Percentiles rank a stretch among this genome's conserved stretches.
Conservation (phyloP, 1,140 invertebrate species). For the Diachasmimorpha longicaudata region DNA sequence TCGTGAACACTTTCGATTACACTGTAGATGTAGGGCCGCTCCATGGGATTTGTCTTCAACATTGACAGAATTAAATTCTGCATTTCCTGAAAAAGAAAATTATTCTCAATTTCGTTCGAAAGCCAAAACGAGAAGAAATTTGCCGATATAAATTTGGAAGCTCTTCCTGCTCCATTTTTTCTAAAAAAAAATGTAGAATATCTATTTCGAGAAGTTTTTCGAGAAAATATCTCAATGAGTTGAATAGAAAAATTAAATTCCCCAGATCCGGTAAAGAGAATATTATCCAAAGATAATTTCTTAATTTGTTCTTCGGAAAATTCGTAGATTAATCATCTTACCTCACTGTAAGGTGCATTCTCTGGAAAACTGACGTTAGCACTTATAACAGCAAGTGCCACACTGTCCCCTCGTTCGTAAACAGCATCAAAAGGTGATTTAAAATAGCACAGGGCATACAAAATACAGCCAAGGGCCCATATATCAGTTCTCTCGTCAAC, state of each 20-base stretch:
- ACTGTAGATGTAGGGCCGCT: slow-evolving; percentile 76
- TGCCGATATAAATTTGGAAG: no score
- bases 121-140: no score
- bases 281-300: no score
- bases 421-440: slow-evolving; percentile 86
- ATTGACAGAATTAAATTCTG: slow-evolving; percentile 75
- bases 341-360: slow-evolving; percentile 71
- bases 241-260: no score
- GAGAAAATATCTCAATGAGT: no score
- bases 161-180: no score
- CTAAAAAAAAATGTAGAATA: no score
- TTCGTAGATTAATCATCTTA: no score
- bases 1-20: slow-evolving; percentile 70
- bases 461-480: slow-evolving; percentile 86
- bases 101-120: background rate
- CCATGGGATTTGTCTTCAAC: slow-evolving; percentile 77
- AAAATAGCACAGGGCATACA: slow-evolving; percentile 86
- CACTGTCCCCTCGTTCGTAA: slow-evolving; percentile 85
- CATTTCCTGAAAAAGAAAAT: slow-evolving; percentile 64
- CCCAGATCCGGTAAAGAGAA: no score
- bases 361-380: slow-evolving; percentile 78
- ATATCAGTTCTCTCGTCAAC: slow-evolving; percentile 88
- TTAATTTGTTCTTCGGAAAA: no score
- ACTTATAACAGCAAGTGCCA: slow-evolving; percentile 83
- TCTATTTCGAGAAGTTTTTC: no score